Evolutionary conservation across 2,888 invertebrate genomes (phyloP), one percentile per base, ranked within the genome.

Genomic region (Conistra vaccinii): DNA sequence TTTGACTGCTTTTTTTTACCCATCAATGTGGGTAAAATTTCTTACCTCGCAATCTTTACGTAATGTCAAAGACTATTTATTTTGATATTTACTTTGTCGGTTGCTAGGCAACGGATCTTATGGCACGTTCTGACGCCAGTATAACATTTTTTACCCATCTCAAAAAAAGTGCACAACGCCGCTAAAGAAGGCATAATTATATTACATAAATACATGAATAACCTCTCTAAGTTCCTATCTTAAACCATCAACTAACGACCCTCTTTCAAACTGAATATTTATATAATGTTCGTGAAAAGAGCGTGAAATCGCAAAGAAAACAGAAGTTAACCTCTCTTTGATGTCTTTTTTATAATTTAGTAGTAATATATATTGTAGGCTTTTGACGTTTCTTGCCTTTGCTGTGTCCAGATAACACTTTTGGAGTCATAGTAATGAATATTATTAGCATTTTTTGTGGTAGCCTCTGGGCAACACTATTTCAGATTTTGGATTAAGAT

Each of bases 291-390:
- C 79, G 71, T 69, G 80, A 81, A 87, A 81, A 86, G 86, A 87
- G 85, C 87, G 85, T 83, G 86, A 88, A 91, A 89, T 90, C 85
- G 81, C 76, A 85, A 91, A 88, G 88, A 89, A 90, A 89, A 89
- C 80, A 85, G 84, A 89, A 86, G 86, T 70, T 70, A 85, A 78
- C 80, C 66, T 80, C 51, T 32, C 88, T 89, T 90, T 91, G 89
- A 88, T 85, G 83, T 88, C 75, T 77, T 82, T 87, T 86, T 85
- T 84, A 80, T 85, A 88, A 90, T 87, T 90, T 86, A 87, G 78
- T 84, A 79, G 80, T 80, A 76, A 70, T 75, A 67, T 75, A 66
- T 81, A 60, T 73, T 65, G 32, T 62, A 67, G 65, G 26, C 53
- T 70, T 53, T 69, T 62, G 63, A 65, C 51, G 23, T 70, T 60